phyloP scores from a whole-genome alignment of 2,888 invertebrate species.

The Andrena minutula region DNA sequence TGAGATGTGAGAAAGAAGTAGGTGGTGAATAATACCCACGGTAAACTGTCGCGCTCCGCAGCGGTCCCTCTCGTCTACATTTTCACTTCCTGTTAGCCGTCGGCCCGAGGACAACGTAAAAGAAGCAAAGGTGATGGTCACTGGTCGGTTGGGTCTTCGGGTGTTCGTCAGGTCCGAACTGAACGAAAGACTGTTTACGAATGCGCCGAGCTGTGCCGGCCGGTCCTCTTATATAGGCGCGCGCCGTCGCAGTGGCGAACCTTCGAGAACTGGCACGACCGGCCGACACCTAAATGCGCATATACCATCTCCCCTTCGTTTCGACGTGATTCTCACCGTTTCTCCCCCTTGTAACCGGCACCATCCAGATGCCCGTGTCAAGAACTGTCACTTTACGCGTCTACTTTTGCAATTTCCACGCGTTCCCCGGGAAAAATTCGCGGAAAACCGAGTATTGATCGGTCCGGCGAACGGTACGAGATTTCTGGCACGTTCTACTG shows the following conservation, averaged over 20 bases:
- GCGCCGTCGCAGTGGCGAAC: conserved; percentile 73
- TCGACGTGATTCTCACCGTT: neutral
- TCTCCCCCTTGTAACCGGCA: neutral
- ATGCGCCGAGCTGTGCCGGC: conserved; percentile 75
- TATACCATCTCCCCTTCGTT: conserved; percentile 7
- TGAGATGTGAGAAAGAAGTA: neutral
- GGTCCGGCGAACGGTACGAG: conserved; percentile 66
- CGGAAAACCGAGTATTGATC: conserved; percentile 79
- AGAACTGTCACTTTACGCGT: neutral
- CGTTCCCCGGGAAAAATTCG: conserved; percentile 24
- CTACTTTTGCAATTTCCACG: neutral
- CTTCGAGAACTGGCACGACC: conserved; percentile 70
- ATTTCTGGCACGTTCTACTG: conserved; percentile 81
- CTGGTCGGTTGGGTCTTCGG: conserved; percentile 71
- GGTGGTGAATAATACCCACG: conserved; percentile 75
- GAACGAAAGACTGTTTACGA: conserved; percentile 79
- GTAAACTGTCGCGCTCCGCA: conserved; percentile 83
- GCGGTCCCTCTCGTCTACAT: conserved; percentile 81
- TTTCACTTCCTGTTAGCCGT: conserved; percentile 75
- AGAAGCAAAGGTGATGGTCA: conserved; percentile 63
- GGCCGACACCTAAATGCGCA: conserved; percentile 63
- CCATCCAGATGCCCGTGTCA: neutral
- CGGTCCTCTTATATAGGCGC: conserved; percentile 80
- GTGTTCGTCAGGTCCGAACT: conserved; percentile 75
- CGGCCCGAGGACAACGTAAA: conserved; percentile 71